Conservation (phyloP, 2,797 vertebrate species). For the Rhincodon typus region DNA sequence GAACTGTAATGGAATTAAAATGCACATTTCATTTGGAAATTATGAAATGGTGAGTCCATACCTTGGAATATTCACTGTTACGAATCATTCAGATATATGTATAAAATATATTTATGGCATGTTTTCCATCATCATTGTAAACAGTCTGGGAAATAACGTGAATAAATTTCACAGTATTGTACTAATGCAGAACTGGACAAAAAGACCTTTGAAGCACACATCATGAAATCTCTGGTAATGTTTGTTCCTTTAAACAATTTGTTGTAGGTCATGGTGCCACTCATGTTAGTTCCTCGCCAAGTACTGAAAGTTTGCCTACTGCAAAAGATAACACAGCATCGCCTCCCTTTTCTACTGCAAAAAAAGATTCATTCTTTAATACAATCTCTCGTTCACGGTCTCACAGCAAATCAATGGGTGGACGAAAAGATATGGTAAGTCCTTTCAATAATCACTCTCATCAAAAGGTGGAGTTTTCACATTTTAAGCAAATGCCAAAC, state of each 20-base stretch:
- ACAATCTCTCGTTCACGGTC: conserved; percentile 89
- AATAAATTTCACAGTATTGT: neutral
- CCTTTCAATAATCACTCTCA: conserved; percentile 17
- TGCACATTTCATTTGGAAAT: neutral
- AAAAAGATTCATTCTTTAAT: conserved; percentile 91
- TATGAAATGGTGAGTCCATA: neutral
- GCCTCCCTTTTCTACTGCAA: conserved; percentile 81
- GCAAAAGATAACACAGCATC: conserved; percentile 74
- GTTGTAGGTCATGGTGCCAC: conserved; percentile 14
- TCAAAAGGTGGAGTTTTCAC: neutral
- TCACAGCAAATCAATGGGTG: conserved; percentile 86
- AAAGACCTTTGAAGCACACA: neutral
- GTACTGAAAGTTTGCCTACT: conserved; percentile 81
- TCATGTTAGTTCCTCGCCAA: conserved; percentile 81
- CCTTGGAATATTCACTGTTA: neutral
- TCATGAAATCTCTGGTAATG: conserved; percentile 7
- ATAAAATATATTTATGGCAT: neutral
- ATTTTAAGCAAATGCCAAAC: neutral
- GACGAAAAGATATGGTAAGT: conserved; percentile 78
- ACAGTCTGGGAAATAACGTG: neutral
- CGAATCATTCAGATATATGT: neutral
- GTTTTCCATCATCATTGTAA: neutral
- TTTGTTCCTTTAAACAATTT: neutral
- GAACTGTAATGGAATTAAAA: neutral
- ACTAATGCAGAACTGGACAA: neutral